Conservation (phyloP, 2,113 vertebrate genomes). For the Carassius auratus region DNA sequence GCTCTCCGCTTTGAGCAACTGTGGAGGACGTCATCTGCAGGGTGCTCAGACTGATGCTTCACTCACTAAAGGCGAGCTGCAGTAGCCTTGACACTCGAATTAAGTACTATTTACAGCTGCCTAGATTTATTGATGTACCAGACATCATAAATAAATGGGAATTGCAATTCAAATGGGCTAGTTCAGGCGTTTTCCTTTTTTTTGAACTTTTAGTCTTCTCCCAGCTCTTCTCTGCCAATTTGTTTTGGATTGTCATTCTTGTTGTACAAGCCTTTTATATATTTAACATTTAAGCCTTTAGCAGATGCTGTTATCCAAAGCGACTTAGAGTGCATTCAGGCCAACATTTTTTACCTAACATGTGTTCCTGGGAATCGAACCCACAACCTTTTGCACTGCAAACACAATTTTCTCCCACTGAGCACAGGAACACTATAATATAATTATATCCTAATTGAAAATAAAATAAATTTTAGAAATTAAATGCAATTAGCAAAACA, state of each 20-base stretch:
- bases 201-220: background rate
- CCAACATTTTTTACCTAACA: too few relatives aligned
- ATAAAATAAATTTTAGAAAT: too few relatives aligned
- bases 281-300: too few relatives aligned
- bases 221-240: background rate
- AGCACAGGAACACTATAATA: too few relatives aligned
- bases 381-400: too few relatives aligned
- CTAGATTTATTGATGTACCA: conserved; percentile 15
- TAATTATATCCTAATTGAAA: too few relatives aligned
- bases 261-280: too few relatives aligned
- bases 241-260: background rate
- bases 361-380: too few relatives aligned
- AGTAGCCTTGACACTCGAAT: conserved; percentile 1
- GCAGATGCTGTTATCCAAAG: too few relatives aligned
- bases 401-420: too few relatives aligned
- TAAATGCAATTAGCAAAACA: too few relatives aligned
- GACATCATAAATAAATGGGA: background rate
- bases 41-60: background rate
- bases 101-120: conserved; percentile 4
- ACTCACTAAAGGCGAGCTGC: background rate
- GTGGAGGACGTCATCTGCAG: background rate
- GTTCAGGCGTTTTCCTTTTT: background rate
- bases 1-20: background rate
- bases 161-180: background rate
- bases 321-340: too few relatives aligned